Percentiles rank a stretch among this genome's conserved stretches.
phyloP scores from a whole-genome alignment of 2,113 vertebrate species.

The Mesitornis unicolor region DNA sequence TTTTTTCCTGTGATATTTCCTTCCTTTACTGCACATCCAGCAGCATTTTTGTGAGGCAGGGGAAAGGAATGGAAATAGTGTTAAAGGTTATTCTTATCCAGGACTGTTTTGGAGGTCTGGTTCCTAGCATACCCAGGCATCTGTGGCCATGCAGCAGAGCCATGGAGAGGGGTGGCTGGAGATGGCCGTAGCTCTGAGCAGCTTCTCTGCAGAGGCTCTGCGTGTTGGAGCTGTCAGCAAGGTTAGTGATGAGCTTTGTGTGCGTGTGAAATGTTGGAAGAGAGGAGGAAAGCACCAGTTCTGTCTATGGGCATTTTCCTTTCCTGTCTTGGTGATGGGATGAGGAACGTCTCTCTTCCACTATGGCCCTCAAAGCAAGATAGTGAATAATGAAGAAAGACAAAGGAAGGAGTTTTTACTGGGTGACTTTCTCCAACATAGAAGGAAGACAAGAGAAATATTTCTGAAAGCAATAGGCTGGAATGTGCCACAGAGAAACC shows the following conservation, averaged over 20 bases:
- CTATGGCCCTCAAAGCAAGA: background rate
- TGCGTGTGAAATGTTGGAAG: background rate
- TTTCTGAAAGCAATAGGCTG: background rate
- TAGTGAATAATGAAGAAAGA: background rate
- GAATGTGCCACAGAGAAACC: background rate
- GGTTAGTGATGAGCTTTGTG: background rate
- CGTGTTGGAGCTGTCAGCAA: background rate
- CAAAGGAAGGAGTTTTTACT: background rate
- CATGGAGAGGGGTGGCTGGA: background rate
- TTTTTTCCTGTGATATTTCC: background rate
- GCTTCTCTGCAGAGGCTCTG: background rate
- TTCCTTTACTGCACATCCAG: background rate
- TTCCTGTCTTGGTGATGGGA: background rate
- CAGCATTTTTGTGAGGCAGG: background rate
- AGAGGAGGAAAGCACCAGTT: background rate
- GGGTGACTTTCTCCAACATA: background rate
- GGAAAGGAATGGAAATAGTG: background rate
- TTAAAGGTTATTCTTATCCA: background rate
- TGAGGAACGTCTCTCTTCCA: background rate
- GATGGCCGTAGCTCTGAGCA: fast-evolving
- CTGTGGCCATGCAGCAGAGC: background rate
- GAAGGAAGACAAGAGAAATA: background rate
- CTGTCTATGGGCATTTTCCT: background rate
- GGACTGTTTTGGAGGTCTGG: background rate
- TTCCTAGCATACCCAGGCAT: background rate